Evolutionary conservation across 1,140 invertebrate genomes (phyloP).

Genomic region (Trialeurodes vaporariorum): DNA sequence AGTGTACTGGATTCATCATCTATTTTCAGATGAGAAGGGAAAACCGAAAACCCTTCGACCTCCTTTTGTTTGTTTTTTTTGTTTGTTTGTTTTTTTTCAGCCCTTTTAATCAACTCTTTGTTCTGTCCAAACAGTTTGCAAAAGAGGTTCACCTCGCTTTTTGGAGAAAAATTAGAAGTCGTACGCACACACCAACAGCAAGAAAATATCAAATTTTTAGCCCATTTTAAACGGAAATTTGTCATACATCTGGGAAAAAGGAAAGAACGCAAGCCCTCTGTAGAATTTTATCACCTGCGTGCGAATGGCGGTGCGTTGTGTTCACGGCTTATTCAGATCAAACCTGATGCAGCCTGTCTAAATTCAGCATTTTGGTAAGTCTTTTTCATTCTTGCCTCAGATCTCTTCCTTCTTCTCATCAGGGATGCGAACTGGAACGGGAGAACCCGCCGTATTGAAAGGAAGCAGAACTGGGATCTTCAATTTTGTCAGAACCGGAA

Average conservation of each 20-base stretch:
- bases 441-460: too few species aligned
- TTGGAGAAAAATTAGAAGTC: slow-evolving; percentile 91
- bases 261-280: slow-evolving; percentile 39
- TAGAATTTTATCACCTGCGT: slow-evolving; percentile 63
- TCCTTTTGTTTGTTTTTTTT: too few species aligned
- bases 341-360: slow-evolving; percentile 59
- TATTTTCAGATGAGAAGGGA: too few species aligned
- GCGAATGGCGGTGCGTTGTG: slow-evolving; percentile 92
- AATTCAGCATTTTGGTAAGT: slow-evolving; percentile 76
- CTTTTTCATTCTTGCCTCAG: too few species aligned
- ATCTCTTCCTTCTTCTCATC: too few species aligned
- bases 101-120: too few species aligned
- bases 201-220: slow-evolving; percentile 97
- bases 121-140: slow-evolving; percentile 44
- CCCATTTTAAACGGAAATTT: slow-evolving; percentile 93
- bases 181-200: slow-evolving; percentile 97
- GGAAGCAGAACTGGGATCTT: too few species aligned
- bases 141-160: slow-evolving; percentile 93
- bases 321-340: slow-evolving; percentile 75
- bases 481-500: too few species aligned
- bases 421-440: too few species aligned
- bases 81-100: too few species aligned
- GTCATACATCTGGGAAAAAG: slow-evolving; percentile 86
- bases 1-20: too few species aligned
- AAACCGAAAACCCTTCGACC: too few species aligned